These are phyloP conservation scores for Orthosia gothica DNA, from an alignment of 2,888 invertebrate species.

Conservation along the genomic window DNA sequence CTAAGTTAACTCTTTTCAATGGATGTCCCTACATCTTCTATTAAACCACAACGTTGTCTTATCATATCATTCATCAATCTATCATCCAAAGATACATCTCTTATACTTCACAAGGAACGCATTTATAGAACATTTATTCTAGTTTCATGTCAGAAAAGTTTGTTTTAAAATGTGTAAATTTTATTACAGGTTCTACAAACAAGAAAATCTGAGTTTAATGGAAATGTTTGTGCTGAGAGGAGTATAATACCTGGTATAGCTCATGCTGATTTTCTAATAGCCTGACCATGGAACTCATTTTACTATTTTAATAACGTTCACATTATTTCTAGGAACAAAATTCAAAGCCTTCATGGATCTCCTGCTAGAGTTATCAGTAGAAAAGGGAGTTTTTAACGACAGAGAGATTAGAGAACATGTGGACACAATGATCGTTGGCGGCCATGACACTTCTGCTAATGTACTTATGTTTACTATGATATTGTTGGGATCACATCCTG, in stretches of 20 bases:
- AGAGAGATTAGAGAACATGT: constrained; percentile 91
- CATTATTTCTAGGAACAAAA: constrained; percentile 71
- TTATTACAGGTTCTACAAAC: constrained; percentile 77
- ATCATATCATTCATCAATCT: too few relatives aligned
- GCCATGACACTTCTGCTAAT: constrained; percentile 88
- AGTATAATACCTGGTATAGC: constrained; percentile 71
- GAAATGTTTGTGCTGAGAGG: constrained; percentile 65
- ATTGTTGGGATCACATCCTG: constrained; percentile 84
- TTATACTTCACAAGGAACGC: too few relatives aligned
- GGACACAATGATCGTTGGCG: constrained; percentile 91
- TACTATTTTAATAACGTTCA: not conserved
- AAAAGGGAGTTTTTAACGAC: constrained; percentile 86
- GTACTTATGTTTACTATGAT: constrained; percentile 85
- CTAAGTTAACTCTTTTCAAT: too few relatives aligned
- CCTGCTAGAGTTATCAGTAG: constrained; percentile 86
- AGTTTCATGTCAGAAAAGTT: too few relatives aligned
- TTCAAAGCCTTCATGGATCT: constrained; percentile 91
- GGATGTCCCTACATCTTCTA: too few relatives aligned
- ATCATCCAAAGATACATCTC: too few relatives aligned
- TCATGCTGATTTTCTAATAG: not conserved
- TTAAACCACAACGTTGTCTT: too few relatives aligned
- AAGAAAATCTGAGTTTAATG: constrained; percentile 77
- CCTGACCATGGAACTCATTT: not conserved
- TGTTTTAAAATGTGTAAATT: not conserved
- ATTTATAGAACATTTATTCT: too few relatives aligned